These are phyloP conservation scores for Henricia sp. DNA, from an alignment of 53 echinoderm and acorn worm species.

Conservation along the genomic window DNA sequence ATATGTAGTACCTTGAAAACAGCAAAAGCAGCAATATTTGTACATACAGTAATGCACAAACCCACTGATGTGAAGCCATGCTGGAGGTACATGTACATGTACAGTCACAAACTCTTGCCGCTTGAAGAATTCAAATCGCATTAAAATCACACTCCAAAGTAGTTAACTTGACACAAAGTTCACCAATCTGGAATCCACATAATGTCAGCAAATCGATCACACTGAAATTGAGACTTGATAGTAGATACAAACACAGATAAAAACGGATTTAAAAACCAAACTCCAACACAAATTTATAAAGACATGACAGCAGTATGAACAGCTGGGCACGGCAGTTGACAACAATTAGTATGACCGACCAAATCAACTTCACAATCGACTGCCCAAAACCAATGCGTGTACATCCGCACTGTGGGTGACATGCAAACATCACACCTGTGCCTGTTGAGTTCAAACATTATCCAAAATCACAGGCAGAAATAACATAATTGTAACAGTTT, in stretches of 20 bases:
- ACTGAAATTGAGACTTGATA: not conserved
- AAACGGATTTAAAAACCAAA: not conserved
- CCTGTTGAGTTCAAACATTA: no score
- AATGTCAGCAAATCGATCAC: not conserved
- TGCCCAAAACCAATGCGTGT: no score
- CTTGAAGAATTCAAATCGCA: slow-evolving; percentile 10
- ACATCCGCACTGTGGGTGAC: no score
- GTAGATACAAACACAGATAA: not conserved
- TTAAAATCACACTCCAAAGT: slow-evolving; percentile 4
- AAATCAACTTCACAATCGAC: no score
- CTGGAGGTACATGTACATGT: not conserved
- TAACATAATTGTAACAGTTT: no score
- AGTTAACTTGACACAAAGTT: slow-evolving; percentile 10
- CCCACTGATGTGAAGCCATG: slow-evolving; percentile 7
- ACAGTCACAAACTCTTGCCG: not conserved
- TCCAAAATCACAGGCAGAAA: no score
- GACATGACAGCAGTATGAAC: slow-evolving; percentile 4
- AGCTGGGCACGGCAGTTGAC: no score
- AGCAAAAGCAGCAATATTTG: slow-evolving; percentile 8
- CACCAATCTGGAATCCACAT: slow-evolving; percentile 28
- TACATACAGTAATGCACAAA: not conserved
- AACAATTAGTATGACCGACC: no score
- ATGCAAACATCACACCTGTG: no score
- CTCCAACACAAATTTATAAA: not conserved
- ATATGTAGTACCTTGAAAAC: slow-evolving; percentile 17